phyloP scores from a whole-genome alignment of 2,888 invertebrate genomes.

The Conistra vaccinii region DNA sequence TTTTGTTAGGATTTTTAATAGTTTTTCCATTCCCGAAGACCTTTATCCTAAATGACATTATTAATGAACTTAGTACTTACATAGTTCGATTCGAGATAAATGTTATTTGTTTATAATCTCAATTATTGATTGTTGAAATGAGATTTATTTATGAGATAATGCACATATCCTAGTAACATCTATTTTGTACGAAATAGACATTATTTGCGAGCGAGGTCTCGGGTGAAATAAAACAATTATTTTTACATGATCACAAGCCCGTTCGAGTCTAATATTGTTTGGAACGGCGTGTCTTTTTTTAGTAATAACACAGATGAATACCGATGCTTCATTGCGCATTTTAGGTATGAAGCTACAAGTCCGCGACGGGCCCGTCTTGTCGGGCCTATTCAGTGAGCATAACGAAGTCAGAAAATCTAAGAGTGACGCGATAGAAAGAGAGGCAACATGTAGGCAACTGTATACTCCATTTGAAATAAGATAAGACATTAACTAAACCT shows the following conservation, averaged over 20 bases:
- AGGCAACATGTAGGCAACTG: no score
- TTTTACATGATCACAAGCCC: slow-evolving; percentile 49
- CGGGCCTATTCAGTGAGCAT: no score
- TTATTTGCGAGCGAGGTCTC: slow-evolving; percentile 49
- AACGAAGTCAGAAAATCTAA: no score
- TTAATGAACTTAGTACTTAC: slow-evolving; percentile 16
- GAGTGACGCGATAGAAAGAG: no score
- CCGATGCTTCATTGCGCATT: no score
- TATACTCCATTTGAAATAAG: no score
- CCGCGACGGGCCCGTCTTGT: no score
- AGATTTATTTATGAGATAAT: slow-evolving; percentile 50
- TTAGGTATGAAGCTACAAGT: no score
- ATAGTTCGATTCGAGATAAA: slow-evolving; percentile 46
- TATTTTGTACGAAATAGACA: slow-evolving; percentile 49
- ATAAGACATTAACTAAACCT: no score
- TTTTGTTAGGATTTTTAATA: slow-evolving; percentile 65
- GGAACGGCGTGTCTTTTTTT: slow-evolving; percentile 33
- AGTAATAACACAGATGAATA: no score
- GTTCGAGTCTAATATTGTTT: slow-evolving; percentile 50
- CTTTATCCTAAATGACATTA: slow-evolving; percentile 39
- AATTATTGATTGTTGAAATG: slow-evolving; percentile 49
- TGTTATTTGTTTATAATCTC: slow-evolving; percentile 54
- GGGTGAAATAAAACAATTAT: slow-evolving; percentile 50
- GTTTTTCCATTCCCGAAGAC: slow-evolving; percentile 52
- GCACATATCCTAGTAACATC: slow-evolving; percentile 50